Conservation (phyloP, 2,888 invertebrate species). For the Lasioglossum lativentre region DNA sequence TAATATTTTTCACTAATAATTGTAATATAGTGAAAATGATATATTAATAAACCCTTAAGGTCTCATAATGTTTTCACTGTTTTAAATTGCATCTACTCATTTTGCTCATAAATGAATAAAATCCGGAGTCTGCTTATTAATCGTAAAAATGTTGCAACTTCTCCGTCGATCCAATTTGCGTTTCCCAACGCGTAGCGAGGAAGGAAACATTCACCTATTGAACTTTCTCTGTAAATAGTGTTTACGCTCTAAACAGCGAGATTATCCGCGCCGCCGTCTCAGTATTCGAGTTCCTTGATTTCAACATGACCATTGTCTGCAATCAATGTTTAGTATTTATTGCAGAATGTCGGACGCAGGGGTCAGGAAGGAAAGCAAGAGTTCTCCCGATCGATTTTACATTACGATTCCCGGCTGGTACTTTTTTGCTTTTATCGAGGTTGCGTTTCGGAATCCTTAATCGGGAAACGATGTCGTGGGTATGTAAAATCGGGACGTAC, state of each 20-base stretch:
- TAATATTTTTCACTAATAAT: too few relatives aligned
- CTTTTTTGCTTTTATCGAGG: conserved; percentile 46
- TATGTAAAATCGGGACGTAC: conserved; percentile 63
- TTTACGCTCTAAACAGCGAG: not conserved
- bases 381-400: conserved; percentile 31
- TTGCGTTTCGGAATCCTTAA: conserved; percentile 58
- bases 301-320: not conserved
- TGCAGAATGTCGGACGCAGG: not conserved
- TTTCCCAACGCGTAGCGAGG: too few relatives aligned
- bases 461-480: conserved; percentile 59
- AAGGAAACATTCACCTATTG: not conserved
- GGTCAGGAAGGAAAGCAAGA: conserved; percentile 29
- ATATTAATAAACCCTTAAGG: too few relatives aligned
- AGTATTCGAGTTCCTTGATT: not conserved
- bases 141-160: too few relatives aligned
- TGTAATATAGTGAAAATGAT: too few relatives aligned
- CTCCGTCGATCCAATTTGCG: too few relatives aligned
- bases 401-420: conserved; percentile 35
- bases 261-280: not conserved
- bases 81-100: too few relatives aligned
- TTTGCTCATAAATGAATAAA: too few relatives aligned
- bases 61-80: too few relatives aligned
- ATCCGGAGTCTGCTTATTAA: too few relatives aligned
- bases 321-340: not conserved
- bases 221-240: not conserved